These are phyloP conservation scores for Cnemophilus loriae DNA, from an alignment of 2,113 vertebrate genomes.

Conservation along the genomic window DNA sequence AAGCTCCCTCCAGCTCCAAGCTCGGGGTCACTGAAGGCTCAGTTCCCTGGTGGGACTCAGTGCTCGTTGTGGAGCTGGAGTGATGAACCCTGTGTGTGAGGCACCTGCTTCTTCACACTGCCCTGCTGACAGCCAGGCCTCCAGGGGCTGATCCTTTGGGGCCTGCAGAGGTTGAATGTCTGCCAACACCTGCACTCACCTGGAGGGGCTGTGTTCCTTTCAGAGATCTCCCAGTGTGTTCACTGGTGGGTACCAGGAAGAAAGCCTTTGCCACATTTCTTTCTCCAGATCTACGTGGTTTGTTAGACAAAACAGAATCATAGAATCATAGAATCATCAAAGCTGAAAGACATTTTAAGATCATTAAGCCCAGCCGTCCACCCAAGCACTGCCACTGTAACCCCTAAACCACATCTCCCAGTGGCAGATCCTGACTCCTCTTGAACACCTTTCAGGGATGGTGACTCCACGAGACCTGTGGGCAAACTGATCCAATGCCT, in stretches of 20 bases:
- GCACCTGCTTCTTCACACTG: fast-evolving
- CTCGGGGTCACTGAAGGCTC: fast-evolving
- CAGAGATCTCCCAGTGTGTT: not conserved
- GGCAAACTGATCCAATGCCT: not conserved
- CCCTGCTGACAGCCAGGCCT: not conserved
- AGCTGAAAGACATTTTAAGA: not conserved
- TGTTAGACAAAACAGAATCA: not conserved
- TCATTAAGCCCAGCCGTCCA: too few species aligned
- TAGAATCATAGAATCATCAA: not conserved
- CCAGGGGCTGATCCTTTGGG: not conserved
- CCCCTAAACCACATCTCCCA: not conserved
- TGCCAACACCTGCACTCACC: not conserved
- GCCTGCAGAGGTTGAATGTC: not conserved
- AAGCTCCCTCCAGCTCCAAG: not conserved
- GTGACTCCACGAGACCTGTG: not conserved
- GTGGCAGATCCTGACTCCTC: not conserved
- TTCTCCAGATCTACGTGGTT: not conserved
- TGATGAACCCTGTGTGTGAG: not conserved
- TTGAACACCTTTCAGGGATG: fast-evolving
- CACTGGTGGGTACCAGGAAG: not conserved
- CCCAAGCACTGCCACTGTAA: not conserved
- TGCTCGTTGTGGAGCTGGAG: fast-evolving
- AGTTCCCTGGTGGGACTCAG: fast-evolving
- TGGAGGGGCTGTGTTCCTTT: not conserved
- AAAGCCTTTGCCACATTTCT: not conserved